Conservation (phyloP, 1,140 invertebrate species). For the Cardiocondyla obscurior region DNA sequence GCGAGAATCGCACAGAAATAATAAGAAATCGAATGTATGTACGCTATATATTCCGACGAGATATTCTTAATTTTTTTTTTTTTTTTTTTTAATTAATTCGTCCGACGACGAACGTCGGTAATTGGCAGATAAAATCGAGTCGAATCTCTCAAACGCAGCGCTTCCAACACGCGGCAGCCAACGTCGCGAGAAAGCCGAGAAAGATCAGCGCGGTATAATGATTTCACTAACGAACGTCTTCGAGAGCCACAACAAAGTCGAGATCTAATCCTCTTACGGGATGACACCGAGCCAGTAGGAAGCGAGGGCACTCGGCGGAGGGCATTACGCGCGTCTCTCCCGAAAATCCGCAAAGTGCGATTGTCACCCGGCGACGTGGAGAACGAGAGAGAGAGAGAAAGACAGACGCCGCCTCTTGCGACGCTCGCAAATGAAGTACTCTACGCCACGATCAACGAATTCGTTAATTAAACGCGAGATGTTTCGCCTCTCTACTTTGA, state of each 20-base stretch:
- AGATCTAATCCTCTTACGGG: slow-evolving; percentile 77
- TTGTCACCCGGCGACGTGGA: slow-evolving; percentile 35
- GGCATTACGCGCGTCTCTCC: slow-evolving; percentile 57
- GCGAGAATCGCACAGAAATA: not conserved
- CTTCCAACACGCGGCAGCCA: not conserved
- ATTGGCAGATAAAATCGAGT: slow-evolving; percentile 30
- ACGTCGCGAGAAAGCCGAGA: slow-evolving; percentile 10
- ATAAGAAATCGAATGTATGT: not conserved
- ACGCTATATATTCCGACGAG: not conserved
- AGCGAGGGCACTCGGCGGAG: slow-evolving; percentile 40
- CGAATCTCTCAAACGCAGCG: slow-evolving; percentile 55
- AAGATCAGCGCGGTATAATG: slow-evolving; percentile 68
- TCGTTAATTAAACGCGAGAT: slow-evolving; percentile 64
- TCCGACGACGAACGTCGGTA: not conserved
- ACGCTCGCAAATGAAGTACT: slow-evolving; percentile 42
- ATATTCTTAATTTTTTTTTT: not conserved
- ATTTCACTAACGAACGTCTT: slow-evolving; percentile 82
- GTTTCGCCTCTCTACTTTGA: not conserved
- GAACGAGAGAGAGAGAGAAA: slow-evolving; percentile 43
- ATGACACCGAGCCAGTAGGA: slow-evolving; percentile 22
- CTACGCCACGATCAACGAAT: slow-evolving; percentile 41
- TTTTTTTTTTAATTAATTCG: not conserved
- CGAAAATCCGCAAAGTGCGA: slow-evolving; percentile 55
- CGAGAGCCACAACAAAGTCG: slow-evolving; percentile 80
- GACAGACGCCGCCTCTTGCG: not conserved